A percentile compares a stretch with the other conserved stretches of the same genome.
phyloP scores from a whole-genome alignment of 2,113 vertebrate genomes.

The Tretioscincus oriximinensis region DNA sequence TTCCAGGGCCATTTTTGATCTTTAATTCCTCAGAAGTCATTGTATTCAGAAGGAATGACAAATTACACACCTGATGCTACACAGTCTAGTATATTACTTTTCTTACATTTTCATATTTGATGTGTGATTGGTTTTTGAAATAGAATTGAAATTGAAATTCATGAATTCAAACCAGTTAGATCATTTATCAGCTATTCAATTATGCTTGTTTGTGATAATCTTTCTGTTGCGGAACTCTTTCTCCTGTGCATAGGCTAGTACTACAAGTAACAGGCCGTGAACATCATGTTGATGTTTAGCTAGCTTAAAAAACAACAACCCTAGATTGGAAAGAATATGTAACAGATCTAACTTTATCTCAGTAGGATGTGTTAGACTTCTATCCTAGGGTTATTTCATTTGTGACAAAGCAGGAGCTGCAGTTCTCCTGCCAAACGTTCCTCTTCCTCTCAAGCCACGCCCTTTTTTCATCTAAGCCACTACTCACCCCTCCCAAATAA shows the following conservation, averaged over 20 bases:
- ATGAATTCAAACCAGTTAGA: constrained; percentile 42
- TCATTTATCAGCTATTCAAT: not conserved
- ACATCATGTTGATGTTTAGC: not conserved
- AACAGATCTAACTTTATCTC: not conserved
- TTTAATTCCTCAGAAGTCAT: not conserved
- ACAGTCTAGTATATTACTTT: not conserved
- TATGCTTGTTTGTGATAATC: not conserved
- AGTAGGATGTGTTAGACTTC: not conserved
- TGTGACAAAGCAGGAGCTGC: too few species aligned
- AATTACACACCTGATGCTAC: constrained; percentile 18
- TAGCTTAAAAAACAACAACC: not conserved
- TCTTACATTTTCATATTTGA: not conserved
- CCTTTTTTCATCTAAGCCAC: too few species aligned
- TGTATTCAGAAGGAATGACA: not conserved
- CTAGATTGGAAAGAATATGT: not conserved
- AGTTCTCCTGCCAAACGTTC: too few species aligned
- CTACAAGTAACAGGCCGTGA: not conserved
- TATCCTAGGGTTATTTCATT: too few species aligned
- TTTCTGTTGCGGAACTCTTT: not conserved
- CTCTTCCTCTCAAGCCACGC: too few species aligned
- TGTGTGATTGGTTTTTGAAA: not conserved
- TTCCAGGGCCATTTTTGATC: not conserved
- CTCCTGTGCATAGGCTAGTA: not conserved
- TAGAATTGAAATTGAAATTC: constrained; percentile 43
- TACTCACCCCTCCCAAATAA: too few species aligned